These are phyloP conservation scores for Listrodromus nycthemerus DNA, from an alignment of 2,888 invertebrate genomes.

Conservation along the genomic window DNA sequence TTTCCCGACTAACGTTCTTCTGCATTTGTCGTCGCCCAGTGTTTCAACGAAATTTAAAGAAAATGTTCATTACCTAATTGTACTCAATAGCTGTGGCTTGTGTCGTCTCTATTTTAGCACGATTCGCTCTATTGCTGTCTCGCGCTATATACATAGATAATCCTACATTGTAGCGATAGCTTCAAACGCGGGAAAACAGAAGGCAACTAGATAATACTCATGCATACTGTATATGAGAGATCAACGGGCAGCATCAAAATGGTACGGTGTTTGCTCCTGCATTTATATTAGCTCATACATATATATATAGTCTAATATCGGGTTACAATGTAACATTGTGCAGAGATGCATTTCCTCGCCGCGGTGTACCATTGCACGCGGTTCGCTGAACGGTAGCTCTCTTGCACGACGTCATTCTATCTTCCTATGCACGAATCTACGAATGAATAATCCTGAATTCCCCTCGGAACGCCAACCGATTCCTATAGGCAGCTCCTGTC, in stretches of 20 bases:
- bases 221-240: conserved; percentile 2
- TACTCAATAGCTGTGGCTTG: neutral
- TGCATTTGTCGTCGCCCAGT: too few species aligned
- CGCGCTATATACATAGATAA: neutral
- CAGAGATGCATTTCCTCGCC: conserved; percentile 25
- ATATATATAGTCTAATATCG: conserved; percentile 46
- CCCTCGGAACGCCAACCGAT: conserved; percentile 29
- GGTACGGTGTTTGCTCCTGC: conserved; percentile 16
- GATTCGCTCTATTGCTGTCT: neutral
- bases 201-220: conserved; percentile 37
- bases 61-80: neutral
- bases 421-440: conserved; percentile 52
- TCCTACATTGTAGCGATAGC: conserved; percentile 1
- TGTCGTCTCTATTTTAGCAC: neutral
- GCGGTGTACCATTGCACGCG: conserved; percentile 53
- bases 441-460: conserved; percentile 43
- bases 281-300: neutral
- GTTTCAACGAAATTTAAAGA: neutral
- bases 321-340: conserved; percentile 55
- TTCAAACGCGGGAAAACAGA: conserved; percentile 32
- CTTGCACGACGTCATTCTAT: conserved; percentile 58
- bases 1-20: too few species aligned
- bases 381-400: conserved; percentile 58
- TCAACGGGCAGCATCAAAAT: conserved; percentile 25
- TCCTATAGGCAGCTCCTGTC: neutral